Base-by-base conservation (phyloP, 2,113 vertebrate species). In the Patagioenas fasciata region DNA sequence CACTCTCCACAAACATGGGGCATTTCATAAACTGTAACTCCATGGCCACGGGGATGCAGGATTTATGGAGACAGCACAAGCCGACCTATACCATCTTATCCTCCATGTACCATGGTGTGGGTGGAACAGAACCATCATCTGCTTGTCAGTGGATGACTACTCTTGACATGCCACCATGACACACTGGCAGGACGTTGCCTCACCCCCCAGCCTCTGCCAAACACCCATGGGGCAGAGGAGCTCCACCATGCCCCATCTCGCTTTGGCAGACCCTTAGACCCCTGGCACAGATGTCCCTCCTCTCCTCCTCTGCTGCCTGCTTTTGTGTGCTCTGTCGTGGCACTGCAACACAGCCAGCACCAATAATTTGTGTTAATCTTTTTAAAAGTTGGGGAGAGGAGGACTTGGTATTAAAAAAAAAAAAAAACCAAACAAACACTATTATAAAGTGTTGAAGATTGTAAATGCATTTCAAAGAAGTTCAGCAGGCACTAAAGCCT, bases 181-280 rank as follows among this genome's bases (percentile, higher is more conserved):
- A 38, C 1, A 1, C 47, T 60, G 29, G 50, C 28, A 77, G 38
- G 71, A 71, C 6, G 0, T 11, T n/a, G 13, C 6, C 64, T 72
- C 44, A 42, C 14, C 9, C 17, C 11, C 3, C 5, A 10, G 11
- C 26, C 2, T 0, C 2, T 3, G 54, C 10, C 44, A 56, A 31
- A 77, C 38, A 17, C 6, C 15, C 38, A 44, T 11, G 13, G 13
- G 3, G 5, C n/a, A 78, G 31, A 56, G 48, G 28, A n/a, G 1
- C 26, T 84, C 54, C 38, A 36, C 21, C 0, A 0, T 44, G 31
- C 25, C 21, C 60, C 3, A 0, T 69, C 54, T 78, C 4, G 0
- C 31, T 40, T 44, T 5, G 9, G 38, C 56, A 88, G 65, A 78
- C 44, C 24, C 38, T 78, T 56, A 48, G 38, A 5, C 34, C 65